Evolutionary conservation across 2,888 invertebrate genomes (phyloP), one percentile per base, ranked within the genome.

Genomic region (Drosophila rubida): DNA sequence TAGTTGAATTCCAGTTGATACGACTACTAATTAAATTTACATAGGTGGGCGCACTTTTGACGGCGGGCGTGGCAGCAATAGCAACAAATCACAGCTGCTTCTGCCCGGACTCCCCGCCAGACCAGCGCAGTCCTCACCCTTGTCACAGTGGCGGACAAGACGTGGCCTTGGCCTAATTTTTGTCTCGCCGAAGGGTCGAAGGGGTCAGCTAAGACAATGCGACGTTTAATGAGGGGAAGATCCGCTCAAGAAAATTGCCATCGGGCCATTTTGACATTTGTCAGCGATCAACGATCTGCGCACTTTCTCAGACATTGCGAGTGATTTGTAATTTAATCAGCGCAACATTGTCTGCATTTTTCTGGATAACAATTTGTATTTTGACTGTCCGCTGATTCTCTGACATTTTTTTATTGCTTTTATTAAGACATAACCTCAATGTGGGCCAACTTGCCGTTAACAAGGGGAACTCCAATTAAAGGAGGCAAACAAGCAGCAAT

Each of bases 251-350:
- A 35, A 54, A 50, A 44, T 42, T 44, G 22, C 42, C 16, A 54
- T 35, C 14, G 13, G 9, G 9, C 53, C 41, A 19, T 19, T 19
- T 19, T 35, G 30, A 67, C 68, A 81, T 88, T 88, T 81, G 80
- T 81, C 80, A 86, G 44, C 86, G 62, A 60, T 55, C 41, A 48
- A 30, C 45, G 22, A 45, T 60, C 30, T 42, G 44, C 49, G 66
- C 61, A 57, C 19, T 61, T 71, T 75, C 80, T 68, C 73, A 67
- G 54, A 55, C 45, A 46, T 42, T 39, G 25, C 45, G 6, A 8
- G n/a, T 46, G 62, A 85, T 67, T 57, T 71, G 88, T 72, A 81
- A 88, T 54, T 88, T 80, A 88, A 81, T 81, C 88, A 81, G 87
- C 14, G 49, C 16, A 63, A 63, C 42, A 81, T 81, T 81, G 80